Conservation (phyloP, 2,113 vertebrate species). For the Platanista minor region DNA sequence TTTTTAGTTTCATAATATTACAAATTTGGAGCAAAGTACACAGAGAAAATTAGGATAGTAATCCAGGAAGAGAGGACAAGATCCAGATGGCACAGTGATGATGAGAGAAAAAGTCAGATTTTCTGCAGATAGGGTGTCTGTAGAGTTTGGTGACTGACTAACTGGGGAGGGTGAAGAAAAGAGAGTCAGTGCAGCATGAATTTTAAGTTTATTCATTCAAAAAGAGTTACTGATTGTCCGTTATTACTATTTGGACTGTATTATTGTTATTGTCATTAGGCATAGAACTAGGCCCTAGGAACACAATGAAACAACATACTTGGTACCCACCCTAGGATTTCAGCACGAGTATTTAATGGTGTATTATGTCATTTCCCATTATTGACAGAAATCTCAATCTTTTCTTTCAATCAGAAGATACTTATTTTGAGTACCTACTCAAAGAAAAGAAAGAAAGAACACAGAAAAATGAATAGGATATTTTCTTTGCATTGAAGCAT, state of each 20-base stretch:
- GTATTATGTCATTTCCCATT: not conserved
- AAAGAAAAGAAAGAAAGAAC: not conserved
- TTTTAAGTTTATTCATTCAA: not conserved
- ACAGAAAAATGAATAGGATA: not conserved
- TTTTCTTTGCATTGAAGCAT: not conserved
- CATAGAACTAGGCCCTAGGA: not conserved
- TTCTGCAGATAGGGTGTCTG: not conserved
- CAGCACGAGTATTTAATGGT: too few relatives aligned
- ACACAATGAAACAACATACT: not conserved
- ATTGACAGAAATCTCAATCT: not conserved
- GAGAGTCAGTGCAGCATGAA: not conserved
- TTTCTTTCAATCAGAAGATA: constrained; percentile 4
- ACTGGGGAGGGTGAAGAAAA: not conserved
- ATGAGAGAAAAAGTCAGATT: not conserved
- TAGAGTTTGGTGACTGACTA: not conserved
- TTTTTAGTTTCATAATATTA: not conserved
- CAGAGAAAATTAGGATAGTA: not conserved
- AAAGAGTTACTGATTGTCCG: not conserved
- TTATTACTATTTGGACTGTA: not conserved
- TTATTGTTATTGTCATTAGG: not conserved
- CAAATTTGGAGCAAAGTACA: not conserved
- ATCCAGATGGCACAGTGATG: not conserved
- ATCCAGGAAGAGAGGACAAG: not conserved
- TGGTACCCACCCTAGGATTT: not conserved
- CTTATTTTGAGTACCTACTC: not conserved